Evolutionary conservation across 2,113 vertebrate species (phyloP).

Genomic region (Ceyx cyanopectus): DNA sequence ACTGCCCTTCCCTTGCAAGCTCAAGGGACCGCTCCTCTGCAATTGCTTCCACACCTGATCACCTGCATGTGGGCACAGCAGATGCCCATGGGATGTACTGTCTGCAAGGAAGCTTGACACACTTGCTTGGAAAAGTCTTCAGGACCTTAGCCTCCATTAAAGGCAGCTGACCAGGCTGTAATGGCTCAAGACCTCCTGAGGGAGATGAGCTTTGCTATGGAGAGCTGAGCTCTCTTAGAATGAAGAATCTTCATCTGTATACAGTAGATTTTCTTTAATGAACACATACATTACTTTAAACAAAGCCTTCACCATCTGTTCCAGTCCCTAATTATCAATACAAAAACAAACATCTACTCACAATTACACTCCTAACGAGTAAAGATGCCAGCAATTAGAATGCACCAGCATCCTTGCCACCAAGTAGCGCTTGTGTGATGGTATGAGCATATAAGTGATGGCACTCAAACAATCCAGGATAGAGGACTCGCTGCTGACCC

Average conservation of each 20-base stretch:
- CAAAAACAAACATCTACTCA: constrained; percentile 81
- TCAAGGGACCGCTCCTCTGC: neutral
- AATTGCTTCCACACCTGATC: neutral
- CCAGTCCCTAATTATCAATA: constrained; percentile 81
- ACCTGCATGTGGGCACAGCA: accelerated
- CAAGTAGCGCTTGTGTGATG: neutral
- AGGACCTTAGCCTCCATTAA: accelerated
- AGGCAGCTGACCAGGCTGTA: neutral
- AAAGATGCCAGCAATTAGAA: constrained; percentile 79
- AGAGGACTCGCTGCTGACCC: neutral
- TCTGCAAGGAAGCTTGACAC: accelerated
- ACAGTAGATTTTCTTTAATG: constrained; percentile 80
- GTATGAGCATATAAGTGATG: neutral
- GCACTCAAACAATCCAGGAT: neutral
- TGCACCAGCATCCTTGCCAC: constrained; percentile 59
- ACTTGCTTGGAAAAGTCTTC: accelerated
- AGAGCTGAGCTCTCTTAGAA: constrained; percentile 44
- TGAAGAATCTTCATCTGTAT: constrained; percentile 72
- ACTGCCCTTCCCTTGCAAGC: neutral
- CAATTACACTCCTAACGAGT: constrained; percentile 79
- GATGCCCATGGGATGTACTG: neutral
- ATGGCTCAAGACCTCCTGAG: neutral
- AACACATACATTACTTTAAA: constrained; percentile 80
- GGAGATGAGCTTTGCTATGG: neutral
- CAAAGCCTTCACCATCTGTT: constrained; percentile 80